These are phyloP conservation scores for Physeter macrocephalus DNA, from an alignment of 2,113 vertebrate species.

Conservation along the genomic window DNA sequence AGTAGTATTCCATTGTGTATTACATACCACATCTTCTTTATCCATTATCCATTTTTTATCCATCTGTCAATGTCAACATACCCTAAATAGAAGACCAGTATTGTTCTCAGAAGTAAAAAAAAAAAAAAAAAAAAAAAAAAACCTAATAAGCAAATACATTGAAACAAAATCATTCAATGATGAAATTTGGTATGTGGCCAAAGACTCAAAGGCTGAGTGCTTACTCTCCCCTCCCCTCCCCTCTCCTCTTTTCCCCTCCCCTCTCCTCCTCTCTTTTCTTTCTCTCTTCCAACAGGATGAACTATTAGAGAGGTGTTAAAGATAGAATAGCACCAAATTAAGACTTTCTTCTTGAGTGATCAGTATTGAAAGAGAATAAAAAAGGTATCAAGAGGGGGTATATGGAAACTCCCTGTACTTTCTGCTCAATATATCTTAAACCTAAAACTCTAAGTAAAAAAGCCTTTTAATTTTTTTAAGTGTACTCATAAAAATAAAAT, in stretches of 20 bases:
- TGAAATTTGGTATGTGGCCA: not conserved
- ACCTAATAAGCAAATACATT: not conserved
- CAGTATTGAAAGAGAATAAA: not conserved
- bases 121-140: not conserved
- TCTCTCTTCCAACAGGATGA: not conserved
- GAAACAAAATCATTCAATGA: not conserved
- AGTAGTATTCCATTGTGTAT: no score
- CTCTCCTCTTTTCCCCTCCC: not conserved
- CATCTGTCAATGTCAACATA: not conserved
- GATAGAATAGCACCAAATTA: not conserved
- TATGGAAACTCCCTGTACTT: not conserved
- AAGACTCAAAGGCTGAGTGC: not conserved
- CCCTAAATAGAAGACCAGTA: not conserved
- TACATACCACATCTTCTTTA: no score
- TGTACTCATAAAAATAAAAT: not conserved
- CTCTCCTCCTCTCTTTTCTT: not conserved
- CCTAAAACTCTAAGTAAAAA: not conserved
- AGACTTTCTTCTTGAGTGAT: not conserved
- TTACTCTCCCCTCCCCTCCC: not conserved
- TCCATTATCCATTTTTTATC: no score
- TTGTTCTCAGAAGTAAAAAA: not conserved
- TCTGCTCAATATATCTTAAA: not conserved
- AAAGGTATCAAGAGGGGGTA: not conserved
- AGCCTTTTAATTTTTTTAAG: not conserved
- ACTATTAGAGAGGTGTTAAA: not conserved